Conservation (phyloP, 2,797 vertebrate species). For the Alca torda region DNA sequence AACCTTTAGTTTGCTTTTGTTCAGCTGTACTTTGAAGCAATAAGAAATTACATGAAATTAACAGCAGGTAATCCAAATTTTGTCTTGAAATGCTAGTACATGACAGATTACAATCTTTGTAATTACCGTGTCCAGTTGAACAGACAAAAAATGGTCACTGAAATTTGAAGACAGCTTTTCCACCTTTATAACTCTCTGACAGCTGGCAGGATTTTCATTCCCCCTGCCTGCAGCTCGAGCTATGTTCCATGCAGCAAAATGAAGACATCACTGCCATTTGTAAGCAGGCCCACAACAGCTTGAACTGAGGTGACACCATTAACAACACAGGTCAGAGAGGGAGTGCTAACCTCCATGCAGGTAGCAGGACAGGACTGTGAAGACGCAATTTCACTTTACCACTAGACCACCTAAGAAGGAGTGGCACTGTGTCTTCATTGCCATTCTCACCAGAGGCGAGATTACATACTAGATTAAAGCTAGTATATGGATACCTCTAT, state of each 20-base stretch:
- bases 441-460: background rate
- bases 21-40: background rate
- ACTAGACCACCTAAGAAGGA: background rate
- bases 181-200: background rate
- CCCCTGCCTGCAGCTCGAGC: fast-evolving
- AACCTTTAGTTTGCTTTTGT: background rate
- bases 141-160: background rate
- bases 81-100: background rate
- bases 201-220: background rate
- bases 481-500: background rate
- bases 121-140: background rate
- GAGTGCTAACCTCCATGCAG: background rate
- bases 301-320: background rate
- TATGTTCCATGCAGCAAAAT: background rate
- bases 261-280: background rate
- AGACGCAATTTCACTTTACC: background rate
- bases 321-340: background rate
- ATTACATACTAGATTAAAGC: background rate
- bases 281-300: background rate
- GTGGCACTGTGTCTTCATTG: background rate
- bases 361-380: background rate
- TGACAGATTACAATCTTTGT: background rate
- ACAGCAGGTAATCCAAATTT: background rate
- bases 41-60: background rate
- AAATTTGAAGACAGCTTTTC: background rate